A percentile compares a stretch with the other conserved stretches of the same genome.
phyloP scores from a whole-genome alignment of 2,113 vertebrate species.

The Prunella himalayana region DNA sequence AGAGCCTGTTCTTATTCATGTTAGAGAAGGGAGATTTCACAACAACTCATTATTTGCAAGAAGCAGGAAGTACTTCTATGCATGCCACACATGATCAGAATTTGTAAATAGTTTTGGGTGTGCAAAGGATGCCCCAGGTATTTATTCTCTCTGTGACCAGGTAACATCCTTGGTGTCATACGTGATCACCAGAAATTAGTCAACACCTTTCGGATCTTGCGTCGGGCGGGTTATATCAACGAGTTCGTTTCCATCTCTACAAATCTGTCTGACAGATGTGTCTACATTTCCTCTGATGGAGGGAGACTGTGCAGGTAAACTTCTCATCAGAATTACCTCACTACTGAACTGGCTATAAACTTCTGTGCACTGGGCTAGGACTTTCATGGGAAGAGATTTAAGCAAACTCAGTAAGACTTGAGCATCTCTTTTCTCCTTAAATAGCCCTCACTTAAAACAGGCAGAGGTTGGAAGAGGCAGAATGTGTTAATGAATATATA shows the following conservation, averaged over 20 bases:
- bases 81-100: not conserved
- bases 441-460: not conserved
- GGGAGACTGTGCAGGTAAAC: slow-evolving; percentile 92
- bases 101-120: not conserved
- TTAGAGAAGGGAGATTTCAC: not conserved
- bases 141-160: slow-evolving; percentile 60
- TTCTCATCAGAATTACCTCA: not conserved
- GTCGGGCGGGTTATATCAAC: slow-evolving; percentile 93
- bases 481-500: not conserved
- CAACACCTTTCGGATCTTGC: slow-evolving; percentile 91
- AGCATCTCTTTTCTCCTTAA: not conserved
- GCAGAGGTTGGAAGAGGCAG: not conserved
- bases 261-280: slow-evolving; percentile 92
- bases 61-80: not conserved
- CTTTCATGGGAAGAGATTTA: not conserved
- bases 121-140: not conserved
- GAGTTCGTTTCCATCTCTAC: slow-evolving; percentile 99
- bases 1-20: not conserved
- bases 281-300: slow-evolving; percentile 96
- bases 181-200: slow-evolving; percentile 91
- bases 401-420: not conserved
- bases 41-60: not conserved
- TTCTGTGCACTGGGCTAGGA: not conserved
- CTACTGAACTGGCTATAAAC: not conserved
- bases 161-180: slow-evolving; percentile 96